Conservation (phyloP, 2,797 vertebrate species). For the Lepus townsendii region DNA sequence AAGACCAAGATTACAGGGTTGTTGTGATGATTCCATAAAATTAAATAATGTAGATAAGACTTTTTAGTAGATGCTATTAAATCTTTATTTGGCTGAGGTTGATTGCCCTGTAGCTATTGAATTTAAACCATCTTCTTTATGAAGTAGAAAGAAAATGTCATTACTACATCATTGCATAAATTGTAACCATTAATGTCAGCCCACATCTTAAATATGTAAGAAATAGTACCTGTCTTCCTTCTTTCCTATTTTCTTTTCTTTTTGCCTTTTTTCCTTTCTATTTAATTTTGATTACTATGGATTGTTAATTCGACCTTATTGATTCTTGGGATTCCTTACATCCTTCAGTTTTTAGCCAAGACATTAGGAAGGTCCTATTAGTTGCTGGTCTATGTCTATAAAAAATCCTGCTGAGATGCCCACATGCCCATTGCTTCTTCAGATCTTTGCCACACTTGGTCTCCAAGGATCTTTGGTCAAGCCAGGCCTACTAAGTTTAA, state of each 20-base stretch:
- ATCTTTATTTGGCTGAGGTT: neutral
- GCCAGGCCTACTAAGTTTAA: neutral
- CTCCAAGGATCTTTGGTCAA: neutral
- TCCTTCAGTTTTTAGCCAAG: neutral
- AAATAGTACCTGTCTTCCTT: neutral
- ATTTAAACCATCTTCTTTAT: neutral
- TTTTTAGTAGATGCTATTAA: neutral
- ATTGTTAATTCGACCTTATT: neutral
- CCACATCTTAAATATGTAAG: neutral
- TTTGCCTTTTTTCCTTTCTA: neutral
- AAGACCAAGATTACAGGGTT: neutral
- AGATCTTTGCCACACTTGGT: neutral
- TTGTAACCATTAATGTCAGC: neutral
- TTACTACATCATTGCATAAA: slow-evolving; percentile 3
- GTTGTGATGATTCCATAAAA: slow-evolving; percentile 25
- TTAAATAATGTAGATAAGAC: slow-evolving; percentile 40
- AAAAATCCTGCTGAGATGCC: neutral
- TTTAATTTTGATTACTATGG: slow-evolving; percentile 44
- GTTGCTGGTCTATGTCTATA: neutral
- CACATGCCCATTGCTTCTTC: neutral
- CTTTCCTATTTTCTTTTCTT: neutral
- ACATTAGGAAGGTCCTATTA: neutral
- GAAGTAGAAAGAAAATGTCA: neutral
- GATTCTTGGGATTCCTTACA: neutral
- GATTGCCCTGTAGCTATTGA: neutral